These are phyloP conservation scores for Malurus elegans DNA, from an alignment of 2,113 vertebrate genomes.

Conservation along the genomic window DNA sequence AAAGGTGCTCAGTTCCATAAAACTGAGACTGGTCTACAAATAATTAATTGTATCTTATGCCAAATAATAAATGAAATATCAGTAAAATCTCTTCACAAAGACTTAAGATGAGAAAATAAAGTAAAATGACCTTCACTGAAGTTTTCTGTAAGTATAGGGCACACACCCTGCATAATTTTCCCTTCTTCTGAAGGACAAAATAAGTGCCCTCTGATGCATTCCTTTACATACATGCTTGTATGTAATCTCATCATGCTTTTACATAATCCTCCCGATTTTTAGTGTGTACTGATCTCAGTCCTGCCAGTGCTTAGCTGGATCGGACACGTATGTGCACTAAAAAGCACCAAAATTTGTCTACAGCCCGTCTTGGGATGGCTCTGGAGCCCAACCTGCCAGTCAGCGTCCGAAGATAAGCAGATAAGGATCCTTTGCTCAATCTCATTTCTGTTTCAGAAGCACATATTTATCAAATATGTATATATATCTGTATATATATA, in stretches of 20 bases:
- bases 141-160: accelerated
- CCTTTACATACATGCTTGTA: too few relatives aligned
- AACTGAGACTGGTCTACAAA: background rate
- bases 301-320: accelerated
- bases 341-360: accelerated
- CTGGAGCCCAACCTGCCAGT: background rate
- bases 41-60: background rate
- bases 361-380: background rate
- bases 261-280: background rate
- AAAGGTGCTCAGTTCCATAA: background rate
- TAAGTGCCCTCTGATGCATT: background rate
- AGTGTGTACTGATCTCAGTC: background rate
- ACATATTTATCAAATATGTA: too few relatives aligned
- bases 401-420: background rate
- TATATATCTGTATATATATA: accelerated
- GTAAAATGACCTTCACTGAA: background rate
- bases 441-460: background rate
- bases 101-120: background rate
- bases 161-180: background rate
- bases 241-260: background rate
- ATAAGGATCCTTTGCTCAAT: background rate
- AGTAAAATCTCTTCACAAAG: background rate
- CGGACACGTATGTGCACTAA: accelerated
- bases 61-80: background rate
- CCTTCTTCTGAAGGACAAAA: background rate